Evolutionary conservation across 2,888 invertebrate genomes (phyloP).

Genomic region (Ormia ochracea): DNA sequence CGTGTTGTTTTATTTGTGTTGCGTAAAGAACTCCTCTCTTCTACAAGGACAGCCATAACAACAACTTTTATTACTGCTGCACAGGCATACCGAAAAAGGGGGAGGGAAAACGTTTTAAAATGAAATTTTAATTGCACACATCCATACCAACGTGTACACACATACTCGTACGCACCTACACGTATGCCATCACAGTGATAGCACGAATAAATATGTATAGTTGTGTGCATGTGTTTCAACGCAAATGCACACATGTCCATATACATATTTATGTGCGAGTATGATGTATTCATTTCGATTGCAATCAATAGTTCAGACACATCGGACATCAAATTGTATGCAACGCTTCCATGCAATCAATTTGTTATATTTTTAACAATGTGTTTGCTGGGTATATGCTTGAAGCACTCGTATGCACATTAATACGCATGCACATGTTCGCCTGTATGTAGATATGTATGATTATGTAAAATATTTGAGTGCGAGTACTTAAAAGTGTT

Average conservation of each 20-base stretch:
- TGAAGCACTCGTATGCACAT: neutral
- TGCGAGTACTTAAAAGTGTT: neutral
- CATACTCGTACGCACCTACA: neutral
- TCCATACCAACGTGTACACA: neutral
- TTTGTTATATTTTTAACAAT: neutral
- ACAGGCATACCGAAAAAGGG: conserved; percentile 16
- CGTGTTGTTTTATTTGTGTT: conserved; percentile 47
- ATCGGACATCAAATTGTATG: neutral
- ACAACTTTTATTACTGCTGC: conserved; percentile 17
- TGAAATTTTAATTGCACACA: conserved; percentile 27
- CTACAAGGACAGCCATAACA: conserved; percentile 4
- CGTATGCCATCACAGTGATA: neutral
- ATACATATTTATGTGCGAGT: neutral
- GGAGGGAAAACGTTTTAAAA: conserved; percentile 26
- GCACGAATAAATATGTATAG: no score
- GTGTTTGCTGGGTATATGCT: neutral
- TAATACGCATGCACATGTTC: neutral
- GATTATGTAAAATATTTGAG: neutral
- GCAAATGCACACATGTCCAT: no score
- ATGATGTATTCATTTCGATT: conserved; percentile 9
- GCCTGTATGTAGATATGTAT: neutral
- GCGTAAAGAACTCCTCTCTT: conserved; percentile 37
- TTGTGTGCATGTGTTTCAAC: no score
- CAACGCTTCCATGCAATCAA: neutral
- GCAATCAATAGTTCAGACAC: conserved; percentile 9